These are phyloP conservation scores for Paguma larvata DNA, from an alignment of 2,797 vertebrate genomes.

Conservation along the genomic window DNA sequence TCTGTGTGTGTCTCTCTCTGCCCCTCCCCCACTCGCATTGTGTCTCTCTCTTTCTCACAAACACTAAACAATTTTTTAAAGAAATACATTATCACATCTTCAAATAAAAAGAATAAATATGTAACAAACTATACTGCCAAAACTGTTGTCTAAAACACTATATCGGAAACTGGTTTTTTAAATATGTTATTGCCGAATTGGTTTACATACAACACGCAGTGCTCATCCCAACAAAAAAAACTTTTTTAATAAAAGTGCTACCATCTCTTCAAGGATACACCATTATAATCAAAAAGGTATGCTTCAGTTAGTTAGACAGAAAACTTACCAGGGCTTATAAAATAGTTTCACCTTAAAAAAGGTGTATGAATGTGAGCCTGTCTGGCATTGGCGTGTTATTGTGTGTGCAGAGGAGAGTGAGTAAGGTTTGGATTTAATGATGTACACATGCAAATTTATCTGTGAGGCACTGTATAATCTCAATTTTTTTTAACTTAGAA, in stretches of 20 bases:
- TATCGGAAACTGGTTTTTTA: not conserved
- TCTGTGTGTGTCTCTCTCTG: no score
- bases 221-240: no score
- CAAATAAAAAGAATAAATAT: not conserved
- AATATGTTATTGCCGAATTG: no score
- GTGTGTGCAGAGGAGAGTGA: not conserved
- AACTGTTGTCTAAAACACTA: conserved; percentile 45
- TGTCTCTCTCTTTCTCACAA: no score
- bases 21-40: no score
- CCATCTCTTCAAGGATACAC: conserved; percentile 39
- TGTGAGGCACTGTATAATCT: not conserved
- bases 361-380: not conserved
- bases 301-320: not conserved
- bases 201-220: no score
- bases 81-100: not conserved
- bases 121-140: conserved; percentile 12
- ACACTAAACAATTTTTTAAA: not conserved
- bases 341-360: not conserved
- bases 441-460: not conserved
- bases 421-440: not conserved
- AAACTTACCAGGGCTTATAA: not conserved
- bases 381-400: not conserved
- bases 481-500: not conserved
- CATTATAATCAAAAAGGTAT: not conserved
- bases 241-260: not conserved